These are phyloP conservation scores for Thunnus albacares DNA, from an alignment of 2,797 vertebrate genomes.

Conservation along the genomic window DNA sequence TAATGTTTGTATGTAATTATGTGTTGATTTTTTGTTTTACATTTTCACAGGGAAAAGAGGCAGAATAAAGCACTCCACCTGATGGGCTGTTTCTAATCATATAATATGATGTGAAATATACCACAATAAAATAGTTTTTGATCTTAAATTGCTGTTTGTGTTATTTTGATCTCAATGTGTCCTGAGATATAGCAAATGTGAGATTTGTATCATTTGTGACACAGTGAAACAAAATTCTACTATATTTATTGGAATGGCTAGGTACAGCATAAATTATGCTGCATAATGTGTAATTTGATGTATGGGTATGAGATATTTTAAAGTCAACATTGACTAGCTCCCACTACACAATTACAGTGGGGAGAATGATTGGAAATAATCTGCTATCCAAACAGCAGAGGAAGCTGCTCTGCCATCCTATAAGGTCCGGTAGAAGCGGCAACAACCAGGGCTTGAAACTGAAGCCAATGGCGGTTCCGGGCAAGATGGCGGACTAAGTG, in stretches of 20 bases:
- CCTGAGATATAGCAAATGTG: background rate
- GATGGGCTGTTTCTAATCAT: constrained; percentile 12
- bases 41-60: constrained; percentile 57
- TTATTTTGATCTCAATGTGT: background rate
- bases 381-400: too few species aligned
- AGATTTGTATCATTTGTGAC: background rate
- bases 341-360: too few species aligned
- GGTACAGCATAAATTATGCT: background rate
- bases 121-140: constrained; percentile 20
- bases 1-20: too few species aligned
- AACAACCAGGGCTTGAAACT: too few species aligned
- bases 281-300: background rate
- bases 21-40: background rate
- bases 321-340: too few species aligned
- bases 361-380: too few species aligned
- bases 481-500: too few species aligned
- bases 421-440: too few species aligned
- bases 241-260: background rate
- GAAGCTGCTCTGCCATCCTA: too few species aligned
- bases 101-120: constrained; percentile 43
- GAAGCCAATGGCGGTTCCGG: too few species aligned
- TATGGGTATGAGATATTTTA: background rate
- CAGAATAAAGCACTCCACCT: constrained; percentile 18
- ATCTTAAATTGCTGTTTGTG: background rate
- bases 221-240: background rate